These are phyloP conservation scores for Pseudopodoces humilis DNA, from an alignment of 2,113 vertebrate genomes.

Conservation along the genomic window DNA sequence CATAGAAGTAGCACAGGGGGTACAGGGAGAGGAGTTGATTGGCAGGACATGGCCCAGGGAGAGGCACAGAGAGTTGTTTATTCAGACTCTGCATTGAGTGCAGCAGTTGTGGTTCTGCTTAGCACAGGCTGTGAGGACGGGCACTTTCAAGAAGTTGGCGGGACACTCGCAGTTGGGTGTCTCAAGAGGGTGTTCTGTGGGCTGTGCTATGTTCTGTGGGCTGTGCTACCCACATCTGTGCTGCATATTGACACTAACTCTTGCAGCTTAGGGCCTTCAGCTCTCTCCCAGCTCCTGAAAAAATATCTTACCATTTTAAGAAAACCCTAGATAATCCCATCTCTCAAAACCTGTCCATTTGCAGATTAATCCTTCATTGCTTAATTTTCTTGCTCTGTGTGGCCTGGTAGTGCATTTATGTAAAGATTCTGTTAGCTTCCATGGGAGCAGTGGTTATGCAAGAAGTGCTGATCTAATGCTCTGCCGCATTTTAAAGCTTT, in stretches of 20 bases:
- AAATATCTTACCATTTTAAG: neutral
- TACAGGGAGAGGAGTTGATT: neutral
- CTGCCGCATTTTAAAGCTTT: neutral
- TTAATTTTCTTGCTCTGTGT: neutral
- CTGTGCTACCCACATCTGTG: neutral
- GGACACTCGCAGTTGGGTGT: neutral
- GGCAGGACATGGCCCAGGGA: slow-evolving; percentile 5
- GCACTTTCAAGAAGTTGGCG: neutral
- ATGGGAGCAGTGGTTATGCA: neutral
- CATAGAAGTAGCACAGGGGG: neutral
- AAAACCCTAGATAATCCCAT: neutral
- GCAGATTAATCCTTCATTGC: neutral
- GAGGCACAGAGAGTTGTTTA: neutral
- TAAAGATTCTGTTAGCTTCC: neutral
- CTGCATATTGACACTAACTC: neutral
- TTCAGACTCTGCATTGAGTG: neutral
- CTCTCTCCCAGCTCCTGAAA: neutral
- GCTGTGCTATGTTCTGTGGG: neutral
- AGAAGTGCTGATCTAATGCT: neutral
- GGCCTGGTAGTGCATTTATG: neutral
- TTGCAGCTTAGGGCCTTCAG: neutral
- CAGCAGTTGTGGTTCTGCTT: neutral
- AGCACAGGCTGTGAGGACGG: neutral
- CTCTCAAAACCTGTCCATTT: neutral
- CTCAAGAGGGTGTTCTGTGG: neutral